A percentile compares a stretch with the other conserved stretches of the same genome.
Conservation (phyloP, 1,140 invertebrate genomes). For the Pollicipes pollicipes region DNA sequence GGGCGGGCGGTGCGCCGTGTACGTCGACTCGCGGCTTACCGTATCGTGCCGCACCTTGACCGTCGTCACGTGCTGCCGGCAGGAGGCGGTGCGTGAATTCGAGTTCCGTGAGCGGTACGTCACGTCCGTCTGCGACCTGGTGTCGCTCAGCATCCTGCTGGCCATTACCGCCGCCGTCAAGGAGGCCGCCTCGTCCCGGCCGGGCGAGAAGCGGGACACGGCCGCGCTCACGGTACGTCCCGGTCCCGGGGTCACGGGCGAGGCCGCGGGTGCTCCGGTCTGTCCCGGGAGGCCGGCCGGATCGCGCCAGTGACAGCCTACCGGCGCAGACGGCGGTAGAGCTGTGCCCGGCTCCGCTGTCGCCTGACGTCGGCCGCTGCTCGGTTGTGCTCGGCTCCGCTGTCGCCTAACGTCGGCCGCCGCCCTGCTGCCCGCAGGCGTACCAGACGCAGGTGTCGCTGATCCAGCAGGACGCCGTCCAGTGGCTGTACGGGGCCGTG, state of each 20-base stretch:
- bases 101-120: constrained; percentile 68
- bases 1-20: too few species aligned
- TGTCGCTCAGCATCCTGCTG: constrained; percentile 67
- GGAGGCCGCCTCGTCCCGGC: constrained; percentile 40
- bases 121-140: constrained; percentile 59
- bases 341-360: neutral
- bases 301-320: too few species aligned
- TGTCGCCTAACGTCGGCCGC: too few species aligned
- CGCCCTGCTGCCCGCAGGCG: too few species aligned
- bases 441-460: constrained; percentile 45
- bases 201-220: constrained; percentile 44
- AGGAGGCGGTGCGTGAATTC: constrained; percentile 35
- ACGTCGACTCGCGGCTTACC: too few species aligned
- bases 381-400: too few species aligned
- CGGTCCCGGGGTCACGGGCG: too few species aligned
- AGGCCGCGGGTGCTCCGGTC: constrained; percentile 16
- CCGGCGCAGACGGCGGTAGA: too few species aligned
- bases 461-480: constrained; percentile 61
- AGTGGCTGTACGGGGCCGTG: constrained; percentile 68
- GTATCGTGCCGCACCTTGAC: too few species aligned
- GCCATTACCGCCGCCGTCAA: constrained; percentile 53
- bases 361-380: too few species aligned
- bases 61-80: constrained; percentile 24
- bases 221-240: constrained; percentile 18
- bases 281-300: constrained; percentile 15